phyloP scores from a whole-genome alignment of 1,140 invertebrate genomes.

The Proctacanthus coquilletti region DNA sequence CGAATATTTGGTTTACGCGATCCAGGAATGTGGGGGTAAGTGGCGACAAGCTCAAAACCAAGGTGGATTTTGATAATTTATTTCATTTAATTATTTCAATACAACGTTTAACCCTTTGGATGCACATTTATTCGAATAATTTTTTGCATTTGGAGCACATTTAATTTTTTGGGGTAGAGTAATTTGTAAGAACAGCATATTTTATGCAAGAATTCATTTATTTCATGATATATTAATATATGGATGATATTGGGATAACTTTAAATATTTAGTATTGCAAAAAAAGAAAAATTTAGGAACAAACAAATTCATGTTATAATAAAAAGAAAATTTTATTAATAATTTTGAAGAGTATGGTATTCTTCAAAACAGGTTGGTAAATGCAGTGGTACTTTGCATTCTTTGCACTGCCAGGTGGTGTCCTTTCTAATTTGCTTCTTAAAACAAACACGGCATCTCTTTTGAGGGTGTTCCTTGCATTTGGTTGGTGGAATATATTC shows the following conservation, averaged over 20 bases:
- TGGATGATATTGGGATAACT: background rate
- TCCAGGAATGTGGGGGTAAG: background rate
- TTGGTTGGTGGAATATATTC: too few relatives aligned
- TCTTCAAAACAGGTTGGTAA: background rate
- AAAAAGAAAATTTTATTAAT: background rate
- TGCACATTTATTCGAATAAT: slow-evolving; percentile 1
- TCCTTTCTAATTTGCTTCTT: too few relatives aligned
- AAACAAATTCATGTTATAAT: slow-evolving; percentile 1
- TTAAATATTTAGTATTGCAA: slow-evolving; percentile 1
- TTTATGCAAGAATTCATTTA: background rate
- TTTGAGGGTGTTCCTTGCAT: too few relatives aligned
- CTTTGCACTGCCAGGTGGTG: too few relatives aligned
- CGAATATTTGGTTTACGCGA: background rate
- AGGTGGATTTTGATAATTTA: too few relatives aligned
- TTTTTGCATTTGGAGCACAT: slow-evolving; percentile 1
- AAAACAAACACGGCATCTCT: too few relatives aligned
- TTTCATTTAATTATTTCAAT: background rate
- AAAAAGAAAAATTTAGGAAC: background rate
- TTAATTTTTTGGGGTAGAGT: background rate
- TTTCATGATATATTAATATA: slow-evolving; percentile 1
- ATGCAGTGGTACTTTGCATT: too few relatives aligned
- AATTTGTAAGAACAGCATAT: slow-evolving; percentile 1
- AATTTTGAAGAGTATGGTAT: slow-evolving; percentile 1
- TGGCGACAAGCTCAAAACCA: background rate
- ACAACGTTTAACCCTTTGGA: background rate